A percentile compares a stretch with the other conserved stretches of the same genome.
These are phyloP conservation scores for Chinchilla lanigera DNA, from an alignment of 2,113 vertebrate genomes.

Conservation along the genomic window DNA sequence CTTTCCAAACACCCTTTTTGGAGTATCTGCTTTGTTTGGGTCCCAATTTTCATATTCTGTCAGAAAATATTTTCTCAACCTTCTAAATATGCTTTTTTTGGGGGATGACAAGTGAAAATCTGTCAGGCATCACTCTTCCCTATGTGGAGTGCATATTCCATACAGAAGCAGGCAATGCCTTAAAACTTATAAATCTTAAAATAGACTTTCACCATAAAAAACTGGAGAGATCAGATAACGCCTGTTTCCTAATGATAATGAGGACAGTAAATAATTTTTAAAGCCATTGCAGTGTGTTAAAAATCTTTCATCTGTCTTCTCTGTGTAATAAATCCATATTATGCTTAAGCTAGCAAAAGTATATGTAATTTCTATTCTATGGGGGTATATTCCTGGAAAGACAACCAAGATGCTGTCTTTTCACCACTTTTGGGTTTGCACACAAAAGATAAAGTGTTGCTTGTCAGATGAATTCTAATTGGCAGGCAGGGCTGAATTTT, in stretches of 20 bases:
- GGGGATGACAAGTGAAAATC: neutral
- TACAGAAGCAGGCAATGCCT: neutral
- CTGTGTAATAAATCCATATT: slow-evolving; percentile 67
- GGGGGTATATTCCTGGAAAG: neutral
- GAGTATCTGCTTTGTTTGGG: slow-evolving; percentile 34
- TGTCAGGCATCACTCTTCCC: neutral
- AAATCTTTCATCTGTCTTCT: neutral
- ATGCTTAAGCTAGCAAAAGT: slow-evolving; percentile 58
- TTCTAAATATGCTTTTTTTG: neutral
- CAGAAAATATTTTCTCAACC: slow-evolving; percentile 14
- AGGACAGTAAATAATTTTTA: slow-evolving; percentile 75
- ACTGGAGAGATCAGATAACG: slow-evolving; percentile 23
- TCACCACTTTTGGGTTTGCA: slow-evolving; percentile 45
- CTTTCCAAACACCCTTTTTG: slow-evolving; percentile 38
- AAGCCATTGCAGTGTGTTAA: neutral
- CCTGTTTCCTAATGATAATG: slow-evolving; percentile 71
- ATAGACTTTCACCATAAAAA: slow-evolving; percentile 46
- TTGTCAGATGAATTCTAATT: slow-evolving; percentile 65
- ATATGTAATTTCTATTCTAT: slow-evolving; percentile 48
- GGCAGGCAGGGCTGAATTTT: neutral
- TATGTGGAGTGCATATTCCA: neutral
- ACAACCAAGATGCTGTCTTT: slow-evolving; percentile 51
- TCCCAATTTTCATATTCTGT: neutral
- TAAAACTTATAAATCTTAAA: slow-evolving; percentile 66
- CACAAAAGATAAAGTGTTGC: slow-evolving; percentile 57